These are phyloP conservation scores for Eonycteris spelaea DNA, from an alignment of 2,113 vertebrate genomes.

Conservation along the genomic window DNA sequence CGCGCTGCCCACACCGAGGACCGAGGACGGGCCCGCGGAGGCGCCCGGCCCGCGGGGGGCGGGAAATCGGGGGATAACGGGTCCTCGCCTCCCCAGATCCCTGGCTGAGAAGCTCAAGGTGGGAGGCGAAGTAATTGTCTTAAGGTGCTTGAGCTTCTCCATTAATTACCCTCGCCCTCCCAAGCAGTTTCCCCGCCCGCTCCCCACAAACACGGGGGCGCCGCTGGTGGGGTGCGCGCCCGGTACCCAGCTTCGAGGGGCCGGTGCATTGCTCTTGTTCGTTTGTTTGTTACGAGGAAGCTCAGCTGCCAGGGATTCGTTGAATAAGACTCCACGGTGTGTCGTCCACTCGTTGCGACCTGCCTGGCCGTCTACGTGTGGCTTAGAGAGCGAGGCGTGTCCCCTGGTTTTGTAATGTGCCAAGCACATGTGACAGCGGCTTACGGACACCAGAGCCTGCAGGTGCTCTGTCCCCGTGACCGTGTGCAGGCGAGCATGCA, in stretches of 20 bases:
- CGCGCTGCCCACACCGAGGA: accelerated
- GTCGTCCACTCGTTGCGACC: not conserved
- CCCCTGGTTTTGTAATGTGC: not conserved
- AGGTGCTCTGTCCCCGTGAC: not conserved
- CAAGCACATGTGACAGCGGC: accelerated
- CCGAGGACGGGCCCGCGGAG: accelerated
- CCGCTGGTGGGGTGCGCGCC: accelerated
- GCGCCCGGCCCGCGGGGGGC: not conserved
- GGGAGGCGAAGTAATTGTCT: not conserved
- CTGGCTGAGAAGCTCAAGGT: not conserved
- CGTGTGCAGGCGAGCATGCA: not conserved
- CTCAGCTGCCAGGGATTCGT: not conserved
- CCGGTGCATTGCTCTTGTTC: not conserved
- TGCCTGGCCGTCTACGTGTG: not conserved
- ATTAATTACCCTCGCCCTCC: not conserved
- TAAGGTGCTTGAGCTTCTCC: not conserved
- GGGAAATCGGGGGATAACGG: not conserved
- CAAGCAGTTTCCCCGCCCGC: not conserved
- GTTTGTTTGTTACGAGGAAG: not conserved
- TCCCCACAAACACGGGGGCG: accelerated
- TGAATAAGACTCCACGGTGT: accelerated
- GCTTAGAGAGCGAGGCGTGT: not conserved
- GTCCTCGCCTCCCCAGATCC: not conserved
- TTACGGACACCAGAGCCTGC: not conserved
- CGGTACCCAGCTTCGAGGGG: accelerated